A percentile compares a stretch with the other conserved stretches of the same genome.
phyloP scores from a whole-genome alignment of 2,888 invertebrate genomes.

The Zygaena filipendulae region DNA sequence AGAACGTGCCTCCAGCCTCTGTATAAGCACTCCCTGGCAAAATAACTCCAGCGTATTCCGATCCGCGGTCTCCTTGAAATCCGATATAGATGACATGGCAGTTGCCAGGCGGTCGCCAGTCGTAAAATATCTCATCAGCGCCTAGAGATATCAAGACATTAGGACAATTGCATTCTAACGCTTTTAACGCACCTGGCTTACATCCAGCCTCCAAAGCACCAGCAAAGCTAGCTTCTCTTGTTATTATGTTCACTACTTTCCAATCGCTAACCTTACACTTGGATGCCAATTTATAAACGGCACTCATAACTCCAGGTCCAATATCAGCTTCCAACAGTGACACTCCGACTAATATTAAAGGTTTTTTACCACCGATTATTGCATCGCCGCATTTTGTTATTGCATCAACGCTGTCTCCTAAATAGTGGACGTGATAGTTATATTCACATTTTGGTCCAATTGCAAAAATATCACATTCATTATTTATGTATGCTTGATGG shows the following conservation, averaged over 20 bases:
- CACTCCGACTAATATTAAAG: constrained; percentile 47
- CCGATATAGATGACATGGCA: constrained; percentile 89
- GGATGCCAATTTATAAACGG: constrained; percentile 19
- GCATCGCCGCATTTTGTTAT: constrained; percentile 18
- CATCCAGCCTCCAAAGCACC: constrained; percentile 97
- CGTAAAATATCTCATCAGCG: constrained; percentile 87
- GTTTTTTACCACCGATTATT: constrained; percentile 31
- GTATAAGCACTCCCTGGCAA: constrained; percentile 97
- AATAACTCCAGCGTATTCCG: constrained; percentile 87
- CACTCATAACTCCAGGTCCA: constrained; percentile 27
- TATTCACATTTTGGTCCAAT: constrained; percentile 92
- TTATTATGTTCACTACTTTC: constrained; percentile 86
- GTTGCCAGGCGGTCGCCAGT: constrained; percentile 77
- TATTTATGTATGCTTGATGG: constrained; percentile 90
- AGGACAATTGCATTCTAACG: constrained; percentile 72
- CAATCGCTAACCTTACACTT: constrained; percentile 20
- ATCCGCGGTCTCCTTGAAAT: constrained; percentile 96
- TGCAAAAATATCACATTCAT: constrained; percentile 86
- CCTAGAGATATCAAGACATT: constrained; percentile 89
- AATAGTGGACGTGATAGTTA: constrained; percentile 72
- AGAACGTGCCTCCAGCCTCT: constrained; percentile 93
- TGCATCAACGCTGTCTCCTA: constrained; percentile 26
- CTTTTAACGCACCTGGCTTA: constrained; percentile 73
- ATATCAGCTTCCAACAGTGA: constrained; percentile 25
- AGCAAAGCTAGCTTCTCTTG: constrained; percentile 90